Conservation (phyloP, 2,888 invertebrate genomes). For the Ametastegia equiseti region DNA sequence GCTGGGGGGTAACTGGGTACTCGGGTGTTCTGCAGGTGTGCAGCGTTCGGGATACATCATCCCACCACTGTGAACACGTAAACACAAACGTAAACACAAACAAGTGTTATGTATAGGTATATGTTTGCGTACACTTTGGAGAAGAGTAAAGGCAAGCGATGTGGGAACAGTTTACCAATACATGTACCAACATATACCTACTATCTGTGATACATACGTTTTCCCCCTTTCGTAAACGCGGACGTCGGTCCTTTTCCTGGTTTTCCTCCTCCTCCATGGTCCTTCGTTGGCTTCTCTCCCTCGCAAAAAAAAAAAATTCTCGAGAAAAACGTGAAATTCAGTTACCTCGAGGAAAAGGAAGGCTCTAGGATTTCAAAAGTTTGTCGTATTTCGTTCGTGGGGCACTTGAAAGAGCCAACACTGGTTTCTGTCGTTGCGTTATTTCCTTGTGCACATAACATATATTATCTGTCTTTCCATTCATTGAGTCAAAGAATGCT, state of each 20-base stretch:
- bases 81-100: conserved; percentile 26
- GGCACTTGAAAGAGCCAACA: background rate
- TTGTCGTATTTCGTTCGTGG: background rate
- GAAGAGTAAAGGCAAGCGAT: conserved; percentile 11
- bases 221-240: conserved; percentile 11
- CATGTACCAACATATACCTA: background rate
- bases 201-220: conserved; percentile 24
- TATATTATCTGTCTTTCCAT: background rate
- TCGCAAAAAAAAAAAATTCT: background rate
- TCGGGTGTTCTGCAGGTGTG: background rate
- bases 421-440: background rate
- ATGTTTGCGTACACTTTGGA: conserved; percentile 10
- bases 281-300: background rate
- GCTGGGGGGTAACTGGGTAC: background rate
- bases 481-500: background rate
- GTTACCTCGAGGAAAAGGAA: conserved; percentile 19
- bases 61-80: background rate
- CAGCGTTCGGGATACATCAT: conserved; percentile 13
- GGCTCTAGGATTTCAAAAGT: conserved; percentile 26
- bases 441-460: background rate
- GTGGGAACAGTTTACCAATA: conserved; percentile 41
- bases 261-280: background rate
- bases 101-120: background rate
- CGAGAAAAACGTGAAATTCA: conserved; percentile 21
- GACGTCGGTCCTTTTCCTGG: background rate